Conservation (phyloP, 2,113 vertebrate genomes). For the Podarcis raffonei region DNA sequence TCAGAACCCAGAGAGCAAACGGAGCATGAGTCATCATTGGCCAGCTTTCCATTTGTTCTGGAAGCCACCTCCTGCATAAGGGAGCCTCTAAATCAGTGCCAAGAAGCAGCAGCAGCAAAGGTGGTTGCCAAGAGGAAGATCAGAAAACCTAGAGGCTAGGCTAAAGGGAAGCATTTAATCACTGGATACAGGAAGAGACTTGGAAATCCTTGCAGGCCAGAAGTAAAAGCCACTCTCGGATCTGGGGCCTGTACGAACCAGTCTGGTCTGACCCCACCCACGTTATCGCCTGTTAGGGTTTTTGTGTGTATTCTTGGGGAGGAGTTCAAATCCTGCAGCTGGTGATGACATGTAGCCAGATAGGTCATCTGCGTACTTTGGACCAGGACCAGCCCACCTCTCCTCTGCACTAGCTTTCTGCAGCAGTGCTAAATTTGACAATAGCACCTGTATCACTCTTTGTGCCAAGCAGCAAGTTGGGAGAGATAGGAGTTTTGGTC, state of each 20-base stretch:
- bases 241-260: background rate
- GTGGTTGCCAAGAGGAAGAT: slow-evolving; percentile 7
- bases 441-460: background rate
- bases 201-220: background rate
- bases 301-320: slow-evolving; percentile 56
- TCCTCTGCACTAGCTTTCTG: background rate
- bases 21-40: slow-evolving; percentile 33
- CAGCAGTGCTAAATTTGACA: background rate
- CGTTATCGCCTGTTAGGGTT: slow-evolving; percentile 30
- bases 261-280: slow-evolving; percentile 43
- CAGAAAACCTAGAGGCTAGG: background rate
- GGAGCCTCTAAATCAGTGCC: background rate
- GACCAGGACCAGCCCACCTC: background rate
- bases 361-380: background rate
- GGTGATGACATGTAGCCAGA: background rate
- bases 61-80: background rate
- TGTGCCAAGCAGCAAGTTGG: background rate
- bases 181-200: background rate
- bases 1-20: slow-evolving; percentile 13
- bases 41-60: background rate
- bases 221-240: background rate
- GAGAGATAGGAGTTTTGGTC: background rate
- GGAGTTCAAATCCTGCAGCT: slow-evolving; percentile 27
- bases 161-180: background rate
- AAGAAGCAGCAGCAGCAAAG: background rate